phyloP scores from a whole-genome alignment of 2,113 vertebrate genomes.

The Scytalopus superciliaris region DNA sequence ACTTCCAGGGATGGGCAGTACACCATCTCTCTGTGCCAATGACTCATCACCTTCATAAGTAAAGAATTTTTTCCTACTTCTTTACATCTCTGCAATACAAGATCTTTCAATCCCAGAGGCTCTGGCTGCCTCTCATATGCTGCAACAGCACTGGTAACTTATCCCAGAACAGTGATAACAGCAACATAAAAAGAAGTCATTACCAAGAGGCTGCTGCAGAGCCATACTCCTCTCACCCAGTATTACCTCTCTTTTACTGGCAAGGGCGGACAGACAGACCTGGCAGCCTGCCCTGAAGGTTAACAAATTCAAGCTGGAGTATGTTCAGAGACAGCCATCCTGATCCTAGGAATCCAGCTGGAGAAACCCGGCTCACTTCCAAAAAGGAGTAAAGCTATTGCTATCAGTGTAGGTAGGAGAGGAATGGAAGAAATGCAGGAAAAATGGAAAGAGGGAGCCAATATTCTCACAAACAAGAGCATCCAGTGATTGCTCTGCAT shows the following conservation, averaged over 20 bases:
- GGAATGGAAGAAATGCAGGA: not conserved
- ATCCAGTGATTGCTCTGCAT: not conserved
- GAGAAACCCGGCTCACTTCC: not conserved
- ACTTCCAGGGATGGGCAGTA: not conserved
- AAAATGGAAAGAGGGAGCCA: not conserved
- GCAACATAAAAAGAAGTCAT: not conserved
- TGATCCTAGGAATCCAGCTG: conserved; percentile 26
- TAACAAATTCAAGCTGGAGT: conserved; percentile 39
- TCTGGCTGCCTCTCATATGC: not conserved
- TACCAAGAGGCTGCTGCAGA: not conserved
- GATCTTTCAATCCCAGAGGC: not conserved
- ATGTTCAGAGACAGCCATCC: conserved; percentile 6
- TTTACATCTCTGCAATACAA: not conserved
- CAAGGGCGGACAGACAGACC: not conserved
- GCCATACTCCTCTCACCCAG: conserved; percentile 30
- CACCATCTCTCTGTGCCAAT: not conserved
- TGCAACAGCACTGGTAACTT: not conserved
- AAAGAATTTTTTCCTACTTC: not conserved
- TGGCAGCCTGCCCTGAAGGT: conserved; percentile 24
- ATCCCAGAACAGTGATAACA: not conserved
- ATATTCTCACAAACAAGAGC: not conserved
- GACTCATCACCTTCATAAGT: not conserved
- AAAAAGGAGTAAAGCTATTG: conserved; percentile 1
- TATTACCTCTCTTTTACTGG: conserved; percentile 21
- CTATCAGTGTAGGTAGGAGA: not conserved